Base-by-base conservation (phyloP, 2,797 vertebrate genomes). In the Ctenopoma multispine region DNA sequence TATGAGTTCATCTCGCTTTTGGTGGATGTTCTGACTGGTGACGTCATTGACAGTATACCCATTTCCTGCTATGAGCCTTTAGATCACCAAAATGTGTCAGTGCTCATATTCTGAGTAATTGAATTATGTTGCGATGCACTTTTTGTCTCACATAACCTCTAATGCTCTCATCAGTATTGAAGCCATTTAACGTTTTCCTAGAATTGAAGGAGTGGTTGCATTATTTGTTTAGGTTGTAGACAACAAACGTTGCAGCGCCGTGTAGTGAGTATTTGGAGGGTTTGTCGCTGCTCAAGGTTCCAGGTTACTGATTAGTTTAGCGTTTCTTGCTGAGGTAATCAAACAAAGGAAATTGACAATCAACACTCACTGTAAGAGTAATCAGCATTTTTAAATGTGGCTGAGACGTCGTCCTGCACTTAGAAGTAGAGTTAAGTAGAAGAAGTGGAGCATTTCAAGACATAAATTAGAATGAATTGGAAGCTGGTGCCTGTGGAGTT, bases 281-380 rank as follows among this genome's bases (percentile, higher is more conserved):
- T 71, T 27, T 18, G 46, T 57, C 31, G 4, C n/a, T 49, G 41
- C 29, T 75, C 29, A 31, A 69, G 63, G 67, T 79, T 70, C 48
- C 67, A 65, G 77, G 67, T 84, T 80, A 76, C 69, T 82, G 70
- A 87, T 87, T 81, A 59, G 73, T 82, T 75, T 54, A 72, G 67
- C 67, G 77, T 82, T 86, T 87, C 69, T 75, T 64, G 82, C 86
- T 83, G 83, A 84, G 83, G 66, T 83, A 77, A 88, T 92, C 72
- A 86, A 82, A 82, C 62, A 65, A 81, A 86, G 77, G 74, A 85
- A 93, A 87, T 75, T 80, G 83, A 73, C 76, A 84, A 86, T 93
- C 79, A 86, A 79, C 10, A 47, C 7, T 73, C 63, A 41, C 44
- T 59, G 44, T 81, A 67, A 63, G 68, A 80, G 58, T 63, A 50